Evolutionary conservation across 2,888 invertebrate species (phyloP).

Genomic region (Brenthis hecate): DNA sequence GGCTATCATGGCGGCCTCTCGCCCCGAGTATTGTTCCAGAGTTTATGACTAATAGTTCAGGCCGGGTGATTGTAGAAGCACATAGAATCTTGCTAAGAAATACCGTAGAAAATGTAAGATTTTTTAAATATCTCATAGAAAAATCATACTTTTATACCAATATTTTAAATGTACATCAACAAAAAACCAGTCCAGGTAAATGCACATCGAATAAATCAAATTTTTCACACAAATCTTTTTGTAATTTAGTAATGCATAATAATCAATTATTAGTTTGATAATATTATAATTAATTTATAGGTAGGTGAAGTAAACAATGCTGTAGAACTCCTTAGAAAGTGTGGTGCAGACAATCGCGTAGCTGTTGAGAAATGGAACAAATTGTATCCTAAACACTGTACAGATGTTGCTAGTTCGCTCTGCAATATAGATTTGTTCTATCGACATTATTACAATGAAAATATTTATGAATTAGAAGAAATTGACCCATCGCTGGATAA

Average conservation of each 20-base stretch:
- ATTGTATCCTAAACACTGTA: constrained; percentile 63
- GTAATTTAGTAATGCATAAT: too few relatives aligned
- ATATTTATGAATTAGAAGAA: constrained; percentile 50
- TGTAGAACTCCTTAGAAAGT: constrained; percentile 61
- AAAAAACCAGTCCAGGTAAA: too few relatives aligned
- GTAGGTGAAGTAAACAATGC: constrained; percentile 63
- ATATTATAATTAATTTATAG: constrained; percentile 42
- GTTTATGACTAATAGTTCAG: constrained; percentile 45
- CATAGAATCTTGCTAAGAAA: constrained; percentile 50
- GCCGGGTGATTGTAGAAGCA: constrained; percentile 47
- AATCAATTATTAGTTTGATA: background rate
- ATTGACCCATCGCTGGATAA: constrained; percentile 35
- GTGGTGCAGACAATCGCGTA: constrained; percentile 52
- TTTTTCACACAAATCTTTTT: too few relatives aligned
- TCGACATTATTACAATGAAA: constrained; percentile 54
- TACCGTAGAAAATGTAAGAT: constrained; percentile 38
- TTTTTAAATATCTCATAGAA: background rate
- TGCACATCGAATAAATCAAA: too few relatives aligned
- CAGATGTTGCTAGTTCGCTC: constrained; percentile 57
- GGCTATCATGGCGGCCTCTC: constrained; percentile 67
- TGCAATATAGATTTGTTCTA: constrained; percentile 58
- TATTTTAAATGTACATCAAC: too few relatives aligned
- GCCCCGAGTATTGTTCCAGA: constrained; percentile 55
- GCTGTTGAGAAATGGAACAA: constrained; percentile 60
- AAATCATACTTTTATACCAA: too few relatives aligned